Evolutionary conservation across 64 coral and sea anemone genomes (phyloP), one percentile per base, ranked within the genome.

Genomic region (Stichodactyla helianthus): DNA sequence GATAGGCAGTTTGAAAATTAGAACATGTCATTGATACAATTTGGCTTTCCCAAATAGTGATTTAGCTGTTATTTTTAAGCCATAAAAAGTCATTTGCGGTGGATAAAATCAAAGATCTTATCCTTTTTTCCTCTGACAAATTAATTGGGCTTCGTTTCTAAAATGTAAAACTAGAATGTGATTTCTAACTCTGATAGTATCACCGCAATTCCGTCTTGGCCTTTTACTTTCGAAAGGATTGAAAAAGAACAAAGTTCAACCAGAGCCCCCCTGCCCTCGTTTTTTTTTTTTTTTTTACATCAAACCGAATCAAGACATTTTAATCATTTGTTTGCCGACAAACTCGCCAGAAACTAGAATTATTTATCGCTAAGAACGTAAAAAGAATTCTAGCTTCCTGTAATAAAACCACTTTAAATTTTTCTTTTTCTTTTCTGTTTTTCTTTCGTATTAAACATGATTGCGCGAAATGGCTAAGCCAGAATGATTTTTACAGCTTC

Each of bases 111-210:
- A 74, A 4, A 27, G 68, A 74, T 74, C 10, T 74, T 74, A 74
- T 74, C 68, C 25, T 74, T 27, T 58, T 74, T 31, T 74, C 68
- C n/a, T 14, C 68, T 27, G 12, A 0, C 7, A 74, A 74, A 74
- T 74, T 74, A 35, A 74, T 74, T 74, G n/a, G 68, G 10, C 68
- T 26, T n/a, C 68, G n/a, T 74, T 74, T 74, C 25, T 74, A 74
- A 74, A 23, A 11, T 15, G 25, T 23, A 25, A 9, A 74, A 9
- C 22, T 11, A 74, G 27, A 74, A 23, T 68, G n/a, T 26, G 68
- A 74, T 74, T 74, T 74, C 25, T 27, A 74, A 74, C 14, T 74
- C 62, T n/a, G 19, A n/a, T 65, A 65, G 62, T 12, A n/a, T 22
- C 18, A n/a, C 9, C 35, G 35, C 35, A 44, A 3, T 65, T 65